Evolutionary conservation across 2,888 invertebrate genomes (phyloP).

Genomic region (Philaethria dido): DNA sequence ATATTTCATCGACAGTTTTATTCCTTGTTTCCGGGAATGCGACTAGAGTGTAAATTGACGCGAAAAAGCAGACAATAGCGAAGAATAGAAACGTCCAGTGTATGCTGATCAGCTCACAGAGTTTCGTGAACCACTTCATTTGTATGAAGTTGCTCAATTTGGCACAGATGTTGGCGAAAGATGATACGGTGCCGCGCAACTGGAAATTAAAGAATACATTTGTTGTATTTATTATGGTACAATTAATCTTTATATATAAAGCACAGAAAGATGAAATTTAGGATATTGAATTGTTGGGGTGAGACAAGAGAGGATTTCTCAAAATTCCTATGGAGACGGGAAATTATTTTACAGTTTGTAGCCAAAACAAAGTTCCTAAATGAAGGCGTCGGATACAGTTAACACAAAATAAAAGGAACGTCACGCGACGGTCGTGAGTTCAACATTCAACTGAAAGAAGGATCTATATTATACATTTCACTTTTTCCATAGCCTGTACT

Average conservation of each 20-base stretch:
- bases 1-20: constrained; percentile 72
- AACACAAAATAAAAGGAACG: too few species aligned
- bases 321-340: too few species aligned
- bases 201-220: constrained; percentile 47
- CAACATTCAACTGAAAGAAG: too few species aligned
- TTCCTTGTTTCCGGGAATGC: constrained; percentile 73
- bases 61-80: constrained; percentile 63
- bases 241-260: background rate
- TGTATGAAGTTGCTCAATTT: constrained; percentile 77
- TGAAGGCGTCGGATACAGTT: too few species aligned
- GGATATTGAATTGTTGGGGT: too few species aligned
- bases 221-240: background rate
- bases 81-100: constrained; percentile 77
- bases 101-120: constrained; percentile 69
- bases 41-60: constrained; percentile 65
- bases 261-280: too few species aligned
- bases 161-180: constrained; percentile 73
- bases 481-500: too few species aligned
- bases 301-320: too few species aligned
- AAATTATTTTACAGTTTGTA: too few species aligned
- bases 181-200: constrained; percentile 75
- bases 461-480: too few species aligned
- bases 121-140: constrained; percentile 74
- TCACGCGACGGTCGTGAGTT: too few species aligned
- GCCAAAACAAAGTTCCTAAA: too few species aligned